Evolutionary conservation across 2,888 invertebrate species (phyloP), one percentile per base, ranked within the genome.

Genomic region (Sinhomidia bicolor): DNA sequence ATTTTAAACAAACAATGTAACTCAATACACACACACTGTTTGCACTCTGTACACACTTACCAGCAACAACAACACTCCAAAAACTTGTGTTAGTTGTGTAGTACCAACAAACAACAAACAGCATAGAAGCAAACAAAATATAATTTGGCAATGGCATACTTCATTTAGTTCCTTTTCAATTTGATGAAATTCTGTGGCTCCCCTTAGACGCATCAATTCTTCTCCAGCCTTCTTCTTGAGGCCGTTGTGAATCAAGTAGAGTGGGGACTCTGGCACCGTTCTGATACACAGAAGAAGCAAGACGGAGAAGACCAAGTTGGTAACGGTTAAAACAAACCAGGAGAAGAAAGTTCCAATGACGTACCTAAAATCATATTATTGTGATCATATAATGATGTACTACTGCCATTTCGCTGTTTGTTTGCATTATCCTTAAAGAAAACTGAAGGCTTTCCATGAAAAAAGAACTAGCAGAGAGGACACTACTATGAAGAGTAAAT

Each of bases 251-350:
- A 96, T 93, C 65, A 97, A 93, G 94, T 96, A 96, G 9, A 95
- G 95, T 96, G 93, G 97, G 17, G 90, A 89, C 47, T 92, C 98
- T 0, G 98, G 98, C 95, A 98, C 96, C 92, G 97, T 96, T 92
- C 96, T 95, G 94, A 98, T 97, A 1, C 96, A 94, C 0, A 94
- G 92, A 0, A 96, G 96, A 92, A 97, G 96, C 5, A 97, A 92
- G 0, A 97, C 93, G 0, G 98, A 96, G 6, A 96, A 94, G 0
- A 95, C 93, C 0, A 95, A 95, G 90, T 96, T 96, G 12, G 96
- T 93, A 5, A 96, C 94, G 9, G 96, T 96, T 91, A 97, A 94
- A 12, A 94, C 93, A 84, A 95, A 95, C 92, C 95, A 95, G 17
- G 94, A 94, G 0, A 96, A 95, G 91, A 95, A 94, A 0, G 96